Evolutionary conservation across 2,797 vertebrate species (phyloP), one percentile per base, ranked within the genome.

Genomic region (Holocentrus rufus): DNA sequence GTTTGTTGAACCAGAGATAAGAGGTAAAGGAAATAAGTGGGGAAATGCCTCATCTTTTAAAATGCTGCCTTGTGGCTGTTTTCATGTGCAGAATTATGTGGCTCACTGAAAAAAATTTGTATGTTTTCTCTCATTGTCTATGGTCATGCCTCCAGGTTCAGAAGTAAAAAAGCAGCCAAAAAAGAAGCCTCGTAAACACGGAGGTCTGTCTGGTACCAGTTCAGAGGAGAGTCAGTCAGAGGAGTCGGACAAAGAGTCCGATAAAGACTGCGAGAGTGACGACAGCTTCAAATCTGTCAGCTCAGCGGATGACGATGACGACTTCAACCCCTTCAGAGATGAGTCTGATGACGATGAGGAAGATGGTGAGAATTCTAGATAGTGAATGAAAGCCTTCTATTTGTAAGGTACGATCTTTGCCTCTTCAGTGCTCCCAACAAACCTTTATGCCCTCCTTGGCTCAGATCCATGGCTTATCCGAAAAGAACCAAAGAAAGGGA

Each of bases 311-410:
- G 94, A 95, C 1, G 97, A 95, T 11, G 95, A 99, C 0, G 98
- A 99, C 60, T 99, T 99, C 87, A 99, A 99, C 80, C 98, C 98
- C 0, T 99, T 99, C 85, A 94, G 96, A 91, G 98, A 99, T 14
- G 97, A 99, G 77, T 99, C 98, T 13, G 96, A 95, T 31, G 95
- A 96, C 4, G 97, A 98, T 47, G 96, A 95, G 0, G 97, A 99
- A 80, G 97, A 98, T 15, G 98, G 98, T 99, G 82, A 96, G 95
- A 23, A 22, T 13, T 10, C n/a, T n/a, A 18, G 20, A 31, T 23
- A 17, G 5, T 13, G n/a, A 11, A 22, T 22, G 1, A 2, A 50
- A 10, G 23, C 2, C 4, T 59, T 68, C 14, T 15, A 3, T 14
- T 15, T 14, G 42, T 14, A 14, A 1, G 14, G 14, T n/a, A 18